Percentiles rank a stretch among this genome's conserved stretches.
These are phyloP conservation scores for Nesospiza acunhae DNA, from an alignment of 2,113 vertebrate species.

Conservation along the genomic window DNA sequence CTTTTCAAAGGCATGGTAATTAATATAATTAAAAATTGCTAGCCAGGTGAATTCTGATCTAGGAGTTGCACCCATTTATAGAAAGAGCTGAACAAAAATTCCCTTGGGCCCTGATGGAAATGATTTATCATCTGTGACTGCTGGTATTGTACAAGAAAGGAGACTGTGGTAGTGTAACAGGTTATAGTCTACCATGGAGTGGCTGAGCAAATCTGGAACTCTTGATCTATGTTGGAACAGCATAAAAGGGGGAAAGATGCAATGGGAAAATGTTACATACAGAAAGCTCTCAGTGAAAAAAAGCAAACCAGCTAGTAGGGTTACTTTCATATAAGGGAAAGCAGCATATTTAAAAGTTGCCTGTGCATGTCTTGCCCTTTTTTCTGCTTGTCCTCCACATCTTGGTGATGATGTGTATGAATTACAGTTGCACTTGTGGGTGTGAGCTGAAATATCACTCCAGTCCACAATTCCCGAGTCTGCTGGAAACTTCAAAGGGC, in stretches of 20 bases:
- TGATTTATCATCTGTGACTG: neutral
- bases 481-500: neutral
- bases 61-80: neutral
- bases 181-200: neutral
- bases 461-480: neutral
- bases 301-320: neutral
- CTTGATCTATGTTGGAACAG: neutral
- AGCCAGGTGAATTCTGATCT: neutral
- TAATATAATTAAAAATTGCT: neutral
- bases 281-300: neutral
- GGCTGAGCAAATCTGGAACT: neutral
- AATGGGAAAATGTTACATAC: neutral
- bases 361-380: neutral
- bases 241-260: neutral
- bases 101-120: neutral
- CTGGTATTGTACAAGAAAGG: accelerated
- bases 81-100: neutral
- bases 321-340: neutral
- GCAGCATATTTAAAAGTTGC: neutral
- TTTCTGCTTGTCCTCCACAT: neutral
- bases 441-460: neutral
- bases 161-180: neutral
- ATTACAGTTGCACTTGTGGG: neutral
- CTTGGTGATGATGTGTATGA: neutral
- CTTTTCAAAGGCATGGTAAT: neutral